phyloP scores from a whole-genome alignment of 2,888 invertebrate genomes.

The Bimastos eiseni region DNA sequence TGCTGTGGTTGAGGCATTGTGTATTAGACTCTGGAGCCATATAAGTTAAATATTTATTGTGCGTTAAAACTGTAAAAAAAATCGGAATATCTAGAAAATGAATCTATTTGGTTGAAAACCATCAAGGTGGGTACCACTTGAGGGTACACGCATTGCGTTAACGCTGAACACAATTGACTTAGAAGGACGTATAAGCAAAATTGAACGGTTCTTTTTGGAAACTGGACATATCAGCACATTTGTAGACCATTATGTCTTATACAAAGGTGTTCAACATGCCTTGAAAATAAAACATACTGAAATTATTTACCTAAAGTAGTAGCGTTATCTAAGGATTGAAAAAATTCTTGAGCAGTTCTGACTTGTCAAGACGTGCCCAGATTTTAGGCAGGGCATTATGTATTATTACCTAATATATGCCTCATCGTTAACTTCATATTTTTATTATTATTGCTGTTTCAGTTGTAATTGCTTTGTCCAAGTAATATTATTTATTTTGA shows the following conservation, averaged over 20 bases:
- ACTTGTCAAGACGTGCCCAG: neutral
- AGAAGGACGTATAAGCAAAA: neutral
- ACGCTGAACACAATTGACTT: neutral
- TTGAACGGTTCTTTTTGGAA: neutral
- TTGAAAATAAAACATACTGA: neutral
- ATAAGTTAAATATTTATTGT: neutral
- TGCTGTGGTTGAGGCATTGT: neutral
- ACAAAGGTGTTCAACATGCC: neutral
- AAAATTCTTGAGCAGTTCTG: neutral
- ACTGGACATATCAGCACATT: neutral
- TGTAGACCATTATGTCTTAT: neutral
- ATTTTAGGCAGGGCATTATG: neutral
- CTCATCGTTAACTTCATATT: neutral
- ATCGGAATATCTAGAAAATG: neutral
- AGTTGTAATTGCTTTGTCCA: neutral
- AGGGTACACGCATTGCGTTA: neutral
- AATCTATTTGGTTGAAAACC: neutral
- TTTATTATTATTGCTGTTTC: neutral
- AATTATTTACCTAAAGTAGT: neutral
- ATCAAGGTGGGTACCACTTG: neutral
- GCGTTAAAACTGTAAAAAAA: neutral
- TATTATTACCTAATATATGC: too few relatives aligned
- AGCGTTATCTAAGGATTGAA: neutral
- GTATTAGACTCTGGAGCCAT: neutral
- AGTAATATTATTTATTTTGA: neutral